Conservation (phyloP, 2,888 invertebrate species). For the Pachycephus smyrnensis region DNA sequence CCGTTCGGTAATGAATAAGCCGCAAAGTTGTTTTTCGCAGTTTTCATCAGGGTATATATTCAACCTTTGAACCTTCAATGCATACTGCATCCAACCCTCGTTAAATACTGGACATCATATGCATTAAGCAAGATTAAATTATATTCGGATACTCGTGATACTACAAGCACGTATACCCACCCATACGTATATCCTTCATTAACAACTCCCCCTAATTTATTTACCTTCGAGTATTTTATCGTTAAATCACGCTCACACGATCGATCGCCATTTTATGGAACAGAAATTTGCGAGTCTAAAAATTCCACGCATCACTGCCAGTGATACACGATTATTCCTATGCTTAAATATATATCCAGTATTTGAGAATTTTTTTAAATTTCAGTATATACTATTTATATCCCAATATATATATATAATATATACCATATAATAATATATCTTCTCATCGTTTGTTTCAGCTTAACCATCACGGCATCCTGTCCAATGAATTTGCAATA, state of each 20-base stretch:
- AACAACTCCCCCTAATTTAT: not conserved
- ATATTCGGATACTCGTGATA: not conserved
- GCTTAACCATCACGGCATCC: slow-evolving; percentile 94
- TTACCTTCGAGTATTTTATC: not conserved
- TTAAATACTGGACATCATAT: not conserved
- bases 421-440: not conserved
- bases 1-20: not conserved
- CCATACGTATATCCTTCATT: not conserved
- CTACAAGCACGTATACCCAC: not conserved
- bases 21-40: not conserved
- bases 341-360: not conserved
- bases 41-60: not conserved
- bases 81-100: not conserved
- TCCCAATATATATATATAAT: not conserved
- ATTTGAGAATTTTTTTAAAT: not conserved
- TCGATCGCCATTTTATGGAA: not conserved
- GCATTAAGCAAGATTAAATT: not conserved
- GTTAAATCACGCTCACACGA: not conserved
- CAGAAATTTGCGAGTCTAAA: not conserved
- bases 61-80: not conserved
- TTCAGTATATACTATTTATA: not conserved
- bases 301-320: not conserved
- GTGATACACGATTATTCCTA: not conserved
- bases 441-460: slow-evolving; percentile 67
- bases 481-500: slow-evolving; percentile 97